Evolutionary conservation across 2,113 vertebrate species (phyloP).

Genomic region (Capreolus pygargus): DNA sequence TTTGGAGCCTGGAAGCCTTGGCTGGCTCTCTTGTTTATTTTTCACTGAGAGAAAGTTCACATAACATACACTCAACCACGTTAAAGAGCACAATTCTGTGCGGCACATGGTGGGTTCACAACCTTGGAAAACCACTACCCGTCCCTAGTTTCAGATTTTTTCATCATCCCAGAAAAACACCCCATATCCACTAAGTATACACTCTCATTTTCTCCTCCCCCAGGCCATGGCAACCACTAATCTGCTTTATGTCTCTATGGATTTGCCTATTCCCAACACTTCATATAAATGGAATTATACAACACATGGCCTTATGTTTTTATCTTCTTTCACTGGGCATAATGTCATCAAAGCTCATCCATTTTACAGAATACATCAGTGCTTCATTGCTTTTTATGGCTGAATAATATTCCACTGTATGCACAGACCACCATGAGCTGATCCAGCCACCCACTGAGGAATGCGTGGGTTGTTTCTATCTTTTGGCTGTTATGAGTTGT

Average conservation of each 20-base stretch:
- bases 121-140: too few relatives aligned
- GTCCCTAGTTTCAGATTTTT: not conserved
- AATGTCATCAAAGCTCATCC: not conserved
- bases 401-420: rapidly evolving
- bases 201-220: rapidly evolving
- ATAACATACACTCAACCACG: not conserved
- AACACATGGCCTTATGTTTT: not conserved
- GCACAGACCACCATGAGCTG: rapidly evolving
- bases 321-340: not conserved
- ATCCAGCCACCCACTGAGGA: not conserved
- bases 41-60: not conserved
- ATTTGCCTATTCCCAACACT: not conserved
- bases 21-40: not conserved
- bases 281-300: not conserved
- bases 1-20: not conserved
- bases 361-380: rapidly evolving
- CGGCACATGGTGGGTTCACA: rapidly evolving
- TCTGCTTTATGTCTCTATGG: not conserved
- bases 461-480: not conserved
- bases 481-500: not conserved
- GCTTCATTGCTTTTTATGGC: not conserved
- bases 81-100: not conserved
- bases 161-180: not conserved
- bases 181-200: rapidly evolving
- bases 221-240: not conserved